Evolutionary conservation across 1,140 invertebrate genomes (phyloP), one percentile per base, ranked within the genome.

Genomic region (Zaprionus lachaisei): DNA sequence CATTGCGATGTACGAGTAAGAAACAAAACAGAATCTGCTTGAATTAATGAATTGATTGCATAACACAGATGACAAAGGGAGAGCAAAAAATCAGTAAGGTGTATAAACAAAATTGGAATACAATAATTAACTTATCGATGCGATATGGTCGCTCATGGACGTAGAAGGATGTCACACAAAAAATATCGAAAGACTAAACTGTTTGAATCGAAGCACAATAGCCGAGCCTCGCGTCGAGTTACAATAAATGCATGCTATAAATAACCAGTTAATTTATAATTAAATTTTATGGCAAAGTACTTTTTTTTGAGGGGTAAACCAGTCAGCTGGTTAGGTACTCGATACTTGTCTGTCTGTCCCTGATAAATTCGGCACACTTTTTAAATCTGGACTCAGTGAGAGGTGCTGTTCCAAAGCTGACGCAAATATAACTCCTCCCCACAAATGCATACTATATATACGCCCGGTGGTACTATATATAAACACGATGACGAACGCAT

Each of bases 351-450:
- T 67, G 34, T 38, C n/a, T 65, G 15, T 49, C 28, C 56, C 66
- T 38, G 41, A 63, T 70, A 62, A 57, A 63, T 64, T 51, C 73
- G 73, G 73, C 73, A 76, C 73, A 76, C 73, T 72, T 76, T 58
- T 76, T 61, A 61, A 76, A 65, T 65, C 61, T 64, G 61, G 24
- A 71, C 24, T 28, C 72, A 20, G 57, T 47, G 57, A 31, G 54
- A 75, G 38, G 54, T 71, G 60, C 64, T 64, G 56, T 60, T 15
- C 26, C 12, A 17, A 6, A 65, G 37, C 55, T 76, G 73, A 76
- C 73, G 73, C 37, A 76, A 72, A 57, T 60, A 67, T 17, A 64
- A 34, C 47, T 31, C 11, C 54, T 26, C 34, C 51, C 20, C 14
- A 14, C 20, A 65, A 28, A 31, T 38, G 41, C 44, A 22, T 38